A percentile compares a stretch with the other conserved stretches of the same genome.
Evolutionary conservation across 2,113 vertebrate genomes (phyloP).

Genomic region (Mungos mungo): DNA sequence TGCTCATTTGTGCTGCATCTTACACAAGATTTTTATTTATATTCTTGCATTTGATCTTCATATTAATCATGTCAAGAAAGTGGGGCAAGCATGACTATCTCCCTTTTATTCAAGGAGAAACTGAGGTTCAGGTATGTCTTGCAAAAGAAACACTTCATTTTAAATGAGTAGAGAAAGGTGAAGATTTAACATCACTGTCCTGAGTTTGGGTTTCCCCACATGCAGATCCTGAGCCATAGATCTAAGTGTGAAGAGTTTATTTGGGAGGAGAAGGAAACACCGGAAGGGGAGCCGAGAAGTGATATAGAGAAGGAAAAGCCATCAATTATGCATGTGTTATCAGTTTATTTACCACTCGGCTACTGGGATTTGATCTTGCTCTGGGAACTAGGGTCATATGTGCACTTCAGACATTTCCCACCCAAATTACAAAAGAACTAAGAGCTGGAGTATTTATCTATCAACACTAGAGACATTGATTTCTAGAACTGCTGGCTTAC

Average conservation of each 20-base stretch:
- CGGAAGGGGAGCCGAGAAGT: no score
- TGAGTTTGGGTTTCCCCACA: not conserved
- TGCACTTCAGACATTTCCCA: not conserved
- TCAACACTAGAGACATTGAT: not conserved
- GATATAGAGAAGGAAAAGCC: not conserved
- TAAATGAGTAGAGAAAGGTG: not conserved
- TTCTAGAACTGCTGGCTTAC: not conserved
- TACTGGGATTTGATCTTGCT: not conserved
- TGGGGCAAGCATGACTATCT: not conserved
- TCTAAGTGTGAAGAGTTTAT: not conserved
- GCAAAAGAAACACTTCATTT: slow-evolving; percentile 38
- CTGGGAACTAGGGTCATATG: not conserved
- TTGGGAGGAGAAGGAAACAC: not conserved
- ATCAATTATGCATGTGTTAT: not conserved
- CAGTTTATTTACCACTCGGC: not conserved
- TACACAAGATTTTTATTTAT: not conserved
- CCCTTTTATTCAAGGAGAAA: slow-evolving; percentile 10
- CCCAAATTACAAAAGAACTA: not conserved
- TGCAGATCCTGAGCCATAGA: not conserved
- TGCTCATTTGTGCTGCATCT: not conserved
- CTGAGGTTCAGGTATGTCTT: not conserved
- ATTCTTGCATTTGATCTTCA: not conserved
- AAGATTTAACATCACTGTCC: not conserved
- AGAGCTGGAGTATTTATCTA: not conserved
- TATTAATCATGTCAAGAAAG: not conserved